Conservation (phyloP, 64 coral and sea anemone genomes). For the Cladopsammia gracilis region DNA sequence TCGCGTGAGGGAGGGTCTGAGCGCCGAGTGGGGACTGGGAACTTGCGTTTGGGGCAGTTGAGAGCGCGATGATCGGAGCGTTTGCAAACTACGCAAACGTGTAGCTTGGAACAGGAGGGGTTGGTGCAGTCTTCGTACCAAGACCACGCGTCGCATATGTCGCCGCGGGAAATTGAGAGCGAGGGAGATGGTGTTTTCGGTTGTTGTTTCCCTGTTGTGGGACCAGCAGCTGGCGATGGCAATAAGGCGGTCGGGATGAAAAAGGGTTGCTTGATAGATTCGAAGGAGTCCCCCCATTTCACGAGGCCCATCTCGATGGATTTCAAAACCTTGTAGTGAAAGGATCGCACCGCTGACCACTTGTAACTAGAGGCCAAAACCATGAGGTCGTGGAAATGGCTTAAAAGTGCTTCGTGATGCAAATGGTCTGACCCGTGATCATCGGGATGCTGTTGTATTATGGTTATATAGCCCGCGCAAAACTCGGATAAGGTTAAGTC, state of each 20-base stretch:
- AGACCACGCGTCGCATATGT: conserved; percentile 34
- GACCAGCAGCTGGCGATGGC: too few species aligned
- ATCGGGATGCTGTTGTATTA: not conserved
- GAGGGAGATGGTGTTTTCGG: not conserved
- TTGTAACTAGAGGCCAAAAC: conserved; percentile 16
- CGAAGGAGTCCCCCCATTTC: conserved; percentile 21
- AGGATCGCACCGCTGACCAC: conserved; percentile 46
- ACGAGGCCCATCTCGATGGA: conserved; percentile 28
- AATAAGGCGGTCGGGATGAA: not conserved
- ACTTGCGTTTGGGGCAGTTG: conserved; percentile 1
- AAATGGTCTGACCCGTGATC: too few species aligned
- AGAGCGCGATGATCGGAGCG: conserved; percentile 6
- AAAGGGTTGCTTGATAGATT: not conserved
- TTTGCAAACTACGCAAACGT: conserved; percentile 27
- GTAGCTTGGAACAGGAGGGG: conserved; percentile 5
- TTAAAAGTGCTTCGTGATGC: not conserved
- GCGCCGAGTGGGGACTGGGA: not conserved
- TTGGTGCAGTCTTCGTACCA: conserved; percentile 16
- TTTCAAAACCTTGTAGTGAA: conserved; percentile 4
- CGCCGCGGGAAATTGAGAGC: not conserved
- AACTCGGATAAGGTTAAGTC: conserved; percentile 1
- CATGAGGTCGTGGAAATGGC: conserved; percentile 37
- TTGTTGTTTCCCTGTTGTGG: not conserved
- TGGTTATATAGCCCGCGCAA: not conserved
- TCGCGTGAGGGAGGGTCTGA: not conserved